Evolutionary conservation across 2,797 vertebrate genomes (phyloP).

Genomic region (Phoebastria nigripes): DNA sequence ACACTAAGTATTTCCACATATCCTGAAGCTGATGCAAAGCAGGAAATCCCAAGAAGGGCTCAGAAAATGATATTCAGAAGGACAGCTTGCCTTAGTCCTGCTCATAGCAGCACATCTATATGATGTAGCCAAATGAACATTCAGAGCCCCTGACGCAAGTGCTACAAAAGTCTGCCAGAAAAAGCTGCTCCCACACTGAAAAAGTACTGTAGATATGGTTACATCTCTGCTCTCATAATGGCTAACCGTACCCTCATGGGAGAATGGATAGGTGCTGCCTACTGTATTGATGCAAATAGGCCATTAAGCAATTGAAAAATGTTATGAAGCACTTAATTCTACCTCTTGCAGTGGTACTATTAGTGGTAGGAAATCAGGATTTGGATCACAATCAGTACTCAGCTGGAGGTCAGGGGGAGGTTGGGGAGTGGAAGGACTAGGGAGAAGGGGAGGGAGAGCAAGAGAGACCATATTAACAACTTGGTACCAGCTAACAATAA

Average conservation of each 20-base stretch:
- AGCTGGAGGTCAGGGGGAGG: neutral
- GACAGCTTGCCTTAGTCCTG: neutral
- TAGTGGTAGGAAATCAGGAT: neutral
- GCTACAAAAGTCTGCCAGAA: neutral
- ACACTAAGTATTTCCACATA: neutral
- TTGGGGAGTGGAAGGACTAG: neutral
- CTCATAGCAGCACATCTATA: neutral
- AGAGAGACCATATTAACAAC: neutral
- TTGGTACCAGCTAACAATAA: neutral
- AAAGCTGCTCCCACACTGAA: neutral
- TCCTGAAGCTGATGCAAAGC: neutral
- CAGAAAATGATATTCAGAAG: neutral
- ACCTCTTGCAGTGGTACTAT: accelerated
- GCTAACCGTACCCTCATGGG: neutral
- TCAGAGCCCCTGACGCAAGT: neutral
- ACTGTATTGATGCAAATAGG: neutral
- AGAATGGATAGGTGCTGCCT: neutral
- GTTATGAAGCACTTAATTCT: neutral
- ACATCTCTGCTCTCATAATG: neutral
- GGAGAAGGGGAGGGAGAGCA: neutral
- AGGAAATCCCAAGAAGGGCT: neutral
- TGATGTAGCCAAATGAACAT: accelerated
- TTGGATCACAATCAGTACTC: neutral
- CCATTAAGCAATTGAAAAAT: neutral
- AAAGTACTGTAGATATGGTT: neutral